Evolutionary conservation across 2,888 invertebrate species (phyloP).

Genomic region (Phasia obesa): DNA sequence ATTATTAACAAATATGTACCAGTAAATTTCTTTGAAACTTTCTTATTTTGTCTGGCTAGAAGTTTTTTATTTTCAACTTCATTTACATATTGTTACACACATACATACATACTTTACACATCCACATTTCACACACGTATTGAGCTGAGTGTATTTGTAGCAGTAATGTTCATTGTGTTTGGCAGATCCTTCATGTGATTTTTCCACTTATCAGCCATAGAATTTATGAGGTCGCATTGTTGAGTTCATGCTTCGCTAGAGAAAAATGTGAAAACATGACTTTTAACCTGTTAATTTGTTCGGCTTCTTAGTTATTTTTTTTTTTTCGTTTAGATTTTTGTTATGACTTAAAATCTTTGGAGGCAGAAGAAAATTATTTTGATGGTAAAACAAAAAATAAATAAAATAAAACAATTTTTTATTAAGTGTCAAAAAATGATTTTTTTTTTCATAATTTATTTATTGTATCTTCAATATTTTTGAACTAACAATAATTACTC

Average conservation of each 20-base stretch:
- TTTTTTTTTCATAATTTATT: too few relatives aligned
- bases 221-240: constrained; percentile 67
- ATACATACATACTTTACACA: constrained; percentile 9
- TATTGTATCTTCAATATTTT: too few relatives aligned
- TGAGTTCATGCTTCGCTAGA: constrained; percentile 53
- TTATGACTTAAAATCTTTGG: not conserved
- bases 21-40: constrained; percentile 31
- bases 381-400: too few relatives aligned
- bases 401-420: not conserved
- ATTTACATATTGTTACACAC: constrained; percentile 57
- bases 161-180: constrained; percentile 14
- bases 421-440: too few relatives aligned
- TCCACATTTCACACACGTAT: not conserved
- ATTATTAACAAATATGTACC: constrained; percentile 36
- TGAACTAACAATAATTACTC: too few relatives aligned
- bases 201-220: constrained; percentile 68
- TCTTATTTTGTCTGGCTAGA: constrained; percentile 22
- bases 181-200: constrained; percentile 55
- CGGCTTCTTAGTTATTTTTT: constrained; percentile 32
- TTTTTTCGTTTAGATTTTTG: too few relatives aligned
- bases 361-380: not conserved
- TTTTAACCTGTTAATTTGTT: constrained; percentile 71
- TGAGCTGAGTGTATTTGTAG: too few relatives aligned
- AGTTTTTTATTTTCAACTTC: constrained; percentile 3
- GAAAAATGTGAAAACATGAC: constrained; percentile 68